Evolutionary conservation across 2,888 invertebrate species (phyloP), one percentile per base, ranked within the genome.

Genomic region (Nineta flava): DNA sequence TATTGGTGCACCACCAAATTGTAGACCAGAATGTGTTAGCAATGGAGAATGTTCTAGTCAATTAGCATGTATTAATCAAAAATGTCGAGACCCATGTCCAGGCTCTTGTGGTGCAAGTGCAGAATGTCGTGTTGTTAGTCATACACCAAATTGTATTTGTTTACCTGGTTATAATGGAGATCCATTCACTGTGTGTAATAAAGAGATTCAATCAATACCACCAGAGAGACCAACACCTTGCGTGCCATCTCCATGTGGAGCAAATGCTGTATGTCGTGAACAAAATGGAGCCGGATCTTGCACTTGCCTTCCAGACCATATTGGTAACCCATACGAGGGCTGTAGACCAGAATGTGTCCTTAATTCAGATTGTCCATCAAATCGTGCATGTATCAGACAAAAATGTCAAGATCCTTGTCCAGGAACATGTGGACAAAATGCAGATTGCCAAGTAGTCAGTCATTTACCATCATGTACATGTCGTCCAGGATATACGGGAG

Each of bases 331-430:
- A 9, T 84, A 84, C 55, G 81, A 83, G 62, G 75, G 76, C 40
- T 86, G 85, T 60, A 74, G 83, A 57, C 83, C 84, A 2, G 85
- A 86, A 67, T 86, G 86, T 64, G 71, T 77, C 0, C 62, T 81
- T 3, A 82, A 83, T 63, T 75, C 79, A 0, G 86, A 86, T 59
- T 86, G 86, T 65, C 70, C 81, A 3, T 77, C 76, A 26, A 77
- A 79, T 58, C 75, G 71, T 58, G 82, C 84, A 16, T 86, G 86
- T 59, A 68, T 82, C 10, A 75, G 75, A 56, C 79, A 81, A 55
- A 83, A 81, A 67, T 87, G 87, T 61, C 70, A 74, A 58, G 81
- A 87, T 67, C 87, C 87, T 17, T 87, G 87, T 58, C 81, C 81
- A 3, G 86, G 84, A 55, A 78, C 78, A 42, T 87, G 87, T 61